phyloP scores from a whole-genome alignment of 2,113 vertebrate species.

The Dinomys branickii region DNA sequence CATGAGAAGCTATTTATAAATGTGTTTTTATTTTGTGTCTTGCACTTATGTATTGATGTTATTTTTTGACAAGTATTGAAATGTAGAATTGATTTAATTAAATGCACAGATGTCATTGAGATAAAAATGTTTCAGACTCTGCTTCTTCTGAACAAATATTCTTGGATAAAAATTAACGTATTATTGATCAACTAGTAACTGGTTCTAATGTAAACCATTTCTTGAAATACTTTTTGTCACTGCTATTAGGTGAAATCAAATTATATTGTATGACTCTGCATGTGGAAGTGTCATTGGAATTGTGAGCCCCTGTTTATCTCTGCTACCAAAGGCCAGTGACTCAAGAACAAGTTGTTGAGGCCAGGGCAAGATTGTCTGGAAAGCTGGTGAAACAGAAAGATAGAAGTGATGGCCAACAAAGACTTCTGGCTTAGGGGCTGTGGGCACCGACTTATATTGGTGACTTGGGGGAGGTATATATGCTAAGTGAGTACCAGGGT shows the following conservation, averaged over 20 bases:
- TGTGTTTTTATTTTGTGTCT: not conserved
- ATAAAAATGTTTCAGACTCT: constrained; percentile 13
- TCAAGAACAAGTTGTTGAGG: not conserved
- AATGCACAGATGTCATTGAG: constrained; percentile 50
- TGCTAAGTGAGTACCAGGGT: not conserved
- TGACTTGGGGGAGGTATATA: not conserved
- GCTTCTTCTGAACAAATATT: constrained; percentile 44
- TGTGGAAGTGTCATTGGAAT: not conserved
- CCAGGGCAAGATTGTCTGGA: not conserved
- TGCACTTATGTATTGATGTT: fast-evolving
- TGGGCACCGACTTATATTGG: not conserved
- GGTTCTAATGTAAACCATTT: constrained; percentile 33
- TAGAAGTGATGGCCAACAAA: not conserved
- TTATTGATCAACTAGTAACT: constrained; percentile 57
- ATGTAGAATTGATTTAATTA: constrained; percentile 59
- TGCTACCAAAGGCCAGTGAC: not conserved
- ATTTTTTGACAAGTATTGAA: constrained; percentile 25
- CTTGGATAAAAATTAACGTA: constrained; percentile 4
- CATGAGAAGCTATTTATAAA: not conserved
- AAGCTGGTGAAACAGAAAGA: not conserved
- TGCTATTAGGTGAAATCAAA: not conserved
- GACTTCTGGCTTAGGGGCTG: not conserved
- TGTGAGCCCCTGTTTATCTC: not conserved
- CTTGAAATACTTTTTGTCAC: not conserved
- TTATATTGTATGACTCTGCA: not conserved